Evolutionary conservation across 64 coral and sea anemone genomes (phyloP).

Genomic region (Hydrozoanthus tunicans): DNA sequence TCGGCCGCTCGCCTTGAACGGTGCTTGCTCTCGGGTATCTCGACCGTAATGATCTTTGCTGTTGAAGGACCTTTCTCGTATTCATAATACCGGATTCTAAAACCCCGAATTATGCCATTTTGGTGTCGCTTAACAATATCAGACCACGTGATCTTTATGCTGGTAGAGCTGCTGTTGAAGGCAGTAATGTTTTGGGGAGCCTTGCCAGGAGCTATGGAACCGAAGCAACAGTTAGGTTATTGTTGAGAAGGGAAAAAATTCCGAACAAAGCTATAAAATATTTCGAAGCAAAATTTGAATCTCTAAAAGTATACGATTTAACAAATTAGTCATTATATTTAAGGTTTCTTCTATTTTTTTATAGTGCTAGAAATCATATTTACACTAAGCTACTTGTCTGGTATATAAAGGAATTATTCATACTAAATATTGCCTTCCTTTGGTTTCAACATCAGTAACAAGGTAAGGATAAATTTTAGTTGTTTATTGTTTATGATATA

Average conservation of each 20-base stretch:
- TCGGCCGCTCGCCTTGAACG: not conserved
- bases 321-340: too few species aligned
- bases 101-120: constrained; percentile 42
- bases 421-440: too few species aligned
- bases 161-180: constrained; percentile 28
- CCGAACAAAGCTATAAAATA: not conserved
- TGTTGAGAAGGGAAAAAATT: not conserved
- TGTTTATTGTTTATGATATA: too few species aligned
- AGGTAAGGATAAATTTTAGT: too few species aligned
- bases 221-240: not conserved
- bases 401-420: too few species aligned
- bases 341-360: too few species aligned
- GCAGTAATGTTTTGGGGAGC: constrained; percentile 1
- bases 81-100: constrained; percentile 25
- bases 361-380: too few species aligned
- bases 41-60: not conserved
- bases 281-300: too few species aligned
- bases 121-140: constrained; percentile 13
- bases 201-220: constrained; percentile 13
- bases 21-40: not conserved
- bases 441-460: too few species aligned
- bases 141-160: constrained; percentile 24
- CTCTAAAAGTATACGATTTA: too few species aligned
- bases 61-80: constrained; percentile 3
- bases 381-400: too few species aligned